Percentiles rank a stretch among this genome's conserved stretches.
Conservation (phyloP, 2,113 vertebrate genomes). For the Engystomops pustulosus region DNA sequence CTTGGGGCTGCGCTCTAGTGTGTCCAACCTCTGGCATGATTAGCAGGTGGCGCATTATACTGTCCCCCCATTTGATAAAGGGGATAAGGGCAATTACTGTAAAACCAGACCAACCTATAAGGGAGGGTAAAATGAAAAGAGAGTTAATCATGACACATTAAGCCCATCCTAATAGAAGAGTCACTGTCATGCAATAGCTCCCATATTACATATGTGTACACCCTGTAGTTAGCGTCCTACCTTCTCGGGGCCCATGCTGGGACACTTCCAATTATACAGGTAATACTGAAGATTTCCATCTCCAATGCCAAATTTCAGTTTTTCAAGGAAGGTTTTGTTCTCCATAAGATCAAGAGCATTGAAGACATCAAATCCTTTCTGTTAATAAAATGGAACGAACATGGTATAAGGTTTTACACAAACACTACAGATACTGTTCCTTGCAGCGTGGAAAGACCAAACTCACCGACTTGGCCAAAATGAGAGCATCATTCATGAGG, state of each 20-base stretch:
- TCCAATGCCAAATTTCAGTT: slow-evolving; percentile 98
- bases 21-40: slow-evolving; percentile 70
- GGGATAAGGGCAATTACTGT: slow-evolving; percentile 78
- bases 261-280: slow-evolving; percentile 99
- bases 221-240: slow-evolving; percentile 67
- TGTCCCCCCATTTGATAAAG: slow-evolving; percentile 66
- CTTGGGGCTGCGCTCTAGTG: slow-evolving; percentile 65
- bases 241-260: slow-evolving; percentile 97
- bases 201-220: background rate
- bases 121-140: slow-evolving; percentile 33
- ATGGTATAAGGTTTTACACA: background rate
- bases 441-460: background rate
- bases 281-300: slow-evolving; percentile 99
- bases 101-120: slow-evolving; percentile 92
- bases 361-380: slow-evolving; percentile 99
- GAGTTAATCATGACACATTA: background rate
- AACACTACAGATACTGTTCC: background rate
- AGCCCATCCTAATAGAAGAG: background rate
- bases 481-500: slow-evolving; percentile 96
- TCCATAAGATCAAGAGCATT: slow-evolving; percentile 99
- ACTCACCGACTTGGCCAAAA: slow-evolving; percentile 95
- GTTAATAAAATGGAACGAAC: slow-evolving; percentile 5
- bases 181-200: too few relatives aligned
- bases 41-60: slow-evolving; percentile 17
- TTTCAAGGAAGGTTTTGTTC: slow-evolving; percentile 98